Evolutionary conservation across 2,888 invertebrate species (phyloP).

Genomic region (Ectemnius cavifrons): DNA sequence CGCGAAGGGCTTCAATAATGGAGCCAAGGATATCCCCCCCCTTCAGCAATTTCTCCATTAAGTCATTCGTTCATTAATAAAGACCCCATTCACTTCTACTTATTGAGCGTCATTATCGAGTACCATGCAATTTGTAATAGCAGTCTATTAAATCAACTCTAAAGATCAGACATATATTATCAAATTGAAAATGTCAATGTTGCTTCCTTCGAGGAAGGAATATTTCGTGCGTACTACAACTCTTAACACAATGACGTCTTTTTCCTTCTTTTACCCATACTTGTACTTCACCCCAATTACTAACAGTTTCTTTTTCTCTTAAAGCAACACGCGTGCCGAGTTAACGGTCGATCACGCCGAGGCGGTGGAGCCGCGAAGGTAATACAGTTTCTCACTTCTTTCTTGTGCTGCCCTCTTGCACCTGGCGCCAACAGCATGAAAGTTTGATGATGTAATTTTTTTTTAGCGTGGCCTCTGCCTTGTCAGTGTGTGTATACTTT

Average conservation of each 20-base stretch:
- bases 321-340: slow-evolving; percentile 71
- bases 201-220: too few relatives aligned
- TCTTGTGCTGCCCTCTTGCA: slow-evolving; percentile 51
- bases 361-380: slow-evolving; percentile 75
- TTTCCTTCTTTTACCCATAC: too few relatives aligned
- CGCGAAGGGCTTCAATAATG: slow-evolving; percentile 56
- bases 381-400: slow-evolving; percentile 65
- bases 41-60: not conserved
- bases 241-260: too few relatives aligned
- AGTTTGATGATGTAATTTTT: slow-evolving; percentile 13
- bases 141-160: too few relatives aligned
- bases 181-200: too few relatives aligned
- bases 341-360: slow-evolving; percentile 70
- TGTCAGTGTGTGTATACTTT: not conserved
- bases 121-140: too few relatives aligned
- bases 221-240: too few relatives aligned
- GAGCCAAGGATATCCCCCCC: slow-evolving; percentile 62
- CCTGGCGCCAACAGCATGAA: slow-evolving; percentile 68
- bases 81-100: not conserved
- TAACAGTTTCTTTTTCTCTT: slow-evolving; percentile 66
- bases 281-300: slow-evolving; percentile 11
- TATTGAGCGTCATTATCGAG: not conserved
- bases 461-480: slow-evolving; percentile 14
- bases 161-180: too few relatives aligned
- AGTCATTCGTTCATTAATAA: not conserved